These are phyloP conservation scores for Delia radicum DNA, from an alignment of 1,140 invertebrate genomes.

Conservation along the genomic window DNA sequence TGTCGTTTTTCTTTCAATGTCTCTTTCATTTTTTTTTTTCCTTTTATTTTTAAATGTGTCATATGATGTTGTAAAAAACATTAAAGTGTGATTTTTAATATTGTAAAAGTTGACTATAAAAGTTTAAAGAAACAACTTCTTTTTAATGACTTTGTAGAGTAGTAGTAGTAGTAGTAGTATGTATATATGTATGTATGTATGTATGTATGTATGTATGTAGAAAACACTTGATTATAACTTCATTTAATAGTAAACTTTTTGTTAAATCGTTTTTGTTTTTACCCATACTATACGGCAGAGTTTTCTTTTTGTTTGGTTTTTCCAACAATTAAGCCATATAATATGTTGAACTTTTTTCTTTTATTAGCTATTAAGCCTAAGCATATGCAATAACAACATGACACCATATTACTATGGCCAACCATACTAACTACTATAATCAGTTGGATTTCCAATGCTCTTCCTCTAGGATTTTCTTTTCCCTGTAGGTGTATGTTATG, in stretches of 20 bases:
- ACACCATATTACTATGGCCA: not conserved
- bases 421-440: too few species aligned
- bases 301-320: not conserved
- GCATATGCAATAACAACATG: not conserved
- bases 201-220: too few species aligned
- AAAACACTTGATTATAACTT: conserved; percentile 10
- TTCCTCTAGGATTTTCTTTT: too few species aligned
- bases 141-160: conserved; percentile 13
- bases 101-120: not conserved
- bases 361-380: conserved; percentile 10
- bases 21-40: not conserved
- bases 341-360: not conserved
- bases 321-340: not conserved
- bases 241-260: not conserved
- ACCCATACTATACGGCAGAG: not conserved
- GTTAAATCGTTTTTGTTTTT: conserved; percentile 14
- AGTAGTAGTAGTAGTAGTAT: too few species aligned
- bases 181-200: too few species aligned
- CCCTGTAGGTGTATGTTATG: too few species aligned
- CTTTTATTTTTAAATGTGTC: not conserved
- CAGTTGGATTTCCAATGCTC: too few species aligned
- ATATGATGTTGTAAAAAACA: not conserved
- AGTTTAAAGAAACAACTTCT: not conserved
- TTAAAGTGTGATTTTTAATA: conserved; percentile 14
- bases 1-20: not conserved